Conservation (phyloP, 2,113 vertebrate genomes). For the Oreochromis aureus region DNA sequence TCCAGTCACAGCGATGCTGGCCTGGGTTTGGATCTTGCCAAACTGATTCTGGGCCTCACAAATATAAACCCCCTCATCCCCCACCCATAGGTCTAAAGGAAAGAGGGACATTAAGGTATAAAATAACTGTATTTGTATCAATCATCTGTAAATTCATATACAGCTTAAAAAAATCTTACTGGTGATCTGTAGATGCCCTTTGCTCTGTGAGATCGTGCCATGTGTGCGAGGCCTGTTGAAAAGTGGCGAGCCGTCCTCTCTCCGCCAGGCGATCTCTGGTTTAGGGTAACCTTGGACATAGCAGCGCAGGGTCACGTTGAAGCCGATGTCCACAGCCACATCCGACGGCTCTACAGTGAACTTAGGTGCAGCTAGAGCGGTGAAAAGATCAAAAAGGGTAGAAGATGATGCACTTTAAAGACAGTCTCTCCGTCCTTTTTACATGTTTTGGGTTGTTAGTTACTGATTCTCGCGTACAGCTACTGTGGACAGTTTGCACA, state of each 20-base stretch:
- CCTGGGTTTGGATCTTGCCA: slow-evolving; percentile 81
- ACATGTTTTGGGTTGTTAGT: neutral
- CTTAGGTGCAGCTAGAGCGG: slow-evolving; percentile 76
- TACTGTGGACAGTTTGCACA: neutral
- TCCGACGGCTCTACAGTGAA: slow-evolving; percentile 82
- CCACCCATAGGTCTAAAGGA: slow-evolving; percentile 86
- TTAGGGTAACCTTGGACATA: slow-evolving; percentile 82
- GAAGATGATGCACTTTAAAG: neutral
- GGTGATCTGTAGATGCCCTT: slow-evolving; percentile 78
- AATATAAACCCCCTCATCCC: slow-evolving; percentile 82
- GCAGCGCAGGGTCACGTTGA: slow-evolving; percentile 82
- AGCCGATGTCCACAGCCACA: slow-evolving; percentile 81
- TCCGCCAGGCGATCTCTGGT: slow-evolving; percentile 82
- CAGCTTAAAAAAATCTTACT: slow-evolving; percentile 61
- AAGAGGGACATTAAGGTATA: neutral
- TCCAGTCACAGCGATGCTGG: slow-evolving; percentile 85
- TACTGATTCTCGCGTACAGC: neutral
- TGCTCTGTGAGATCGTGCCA: slow-evolving; percentile 75
- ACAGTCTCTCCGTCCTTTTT: neutral
- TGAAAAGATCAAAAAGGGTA: neutral
- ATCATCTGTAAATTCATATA: neutral
- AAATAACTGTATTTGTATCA: neutral
- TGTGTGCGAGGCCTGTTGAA: slow-evolving; percentile 68
- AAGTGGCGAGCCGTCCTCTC: slow-evolving; percentile 72
- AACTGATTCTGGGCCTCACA: slow-evolving; percentile 96